Percentiles rank a stretch among this genome's conserved stretches.
Evolutionary conservation across 2,888 invertebrate genomes (phyloP).

Genomic region (Sarcophaga rosellei): DNA sequence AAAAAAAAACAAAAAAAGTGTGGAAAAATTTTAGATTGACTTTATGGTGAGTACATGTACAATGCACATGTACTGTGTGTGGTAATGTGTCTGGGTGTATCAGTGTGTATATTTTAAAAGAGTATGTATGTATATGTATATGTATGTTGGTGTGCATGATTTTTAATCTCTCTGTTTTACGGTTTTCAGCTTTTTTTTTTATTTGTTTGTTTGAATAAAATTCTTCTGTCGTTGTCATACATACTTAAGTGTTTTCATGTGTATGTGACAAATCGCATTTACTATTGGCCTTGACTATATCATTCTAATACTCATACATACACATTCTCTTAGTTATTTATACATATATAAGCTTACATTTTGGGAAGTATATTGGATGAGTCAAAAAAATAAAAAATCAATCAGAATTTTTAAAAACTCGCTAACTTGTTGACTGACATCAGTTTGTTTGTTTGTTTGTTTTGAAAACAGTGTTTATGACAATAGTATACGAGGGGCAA

Average conservation of each 20-base stretch:
- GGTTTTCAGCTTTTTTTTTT: background rate
- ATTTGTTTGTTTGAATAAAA: background rate
- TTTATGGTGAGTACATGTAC: background rate
- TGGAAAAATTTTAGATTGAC: background rate
- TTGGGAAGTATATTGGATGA: background rate
- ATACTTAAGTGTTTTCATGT: slow-evolving; percentile 44
- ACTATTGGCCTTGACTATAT: slow-evolving; percentile 32
- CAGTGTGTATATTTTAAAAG: background rate
- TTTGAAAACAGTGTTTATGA: background rate
- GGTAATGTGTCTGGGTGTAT: background rate
- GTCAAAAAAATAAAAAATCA: background rate
- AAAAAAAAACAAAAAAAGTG: no score
- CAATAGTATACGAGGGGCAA: background rate
- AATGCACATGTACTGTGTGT: background rate
- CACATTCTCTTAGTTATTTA: background rate
- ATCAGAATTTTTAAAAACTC: slow-evolving; percentile 17
- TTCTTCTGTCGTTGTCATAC: slow-evolving; percentile 1
- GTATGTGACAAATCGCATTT: slow-evolving; percentile 56
- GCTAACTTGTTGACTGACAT: background rate
- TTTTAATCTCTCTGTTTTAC: background rate
- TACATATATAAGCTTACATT: no score
- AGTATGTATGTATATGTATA: background rate
- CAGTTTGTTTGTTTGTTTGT: background rate
- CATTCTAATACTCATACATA: background rate
- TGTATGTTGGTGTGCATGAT: no score